Conservation (phyloP, 2,113 vertebrate genomes). For the Eurystomus gularis region DNA sequence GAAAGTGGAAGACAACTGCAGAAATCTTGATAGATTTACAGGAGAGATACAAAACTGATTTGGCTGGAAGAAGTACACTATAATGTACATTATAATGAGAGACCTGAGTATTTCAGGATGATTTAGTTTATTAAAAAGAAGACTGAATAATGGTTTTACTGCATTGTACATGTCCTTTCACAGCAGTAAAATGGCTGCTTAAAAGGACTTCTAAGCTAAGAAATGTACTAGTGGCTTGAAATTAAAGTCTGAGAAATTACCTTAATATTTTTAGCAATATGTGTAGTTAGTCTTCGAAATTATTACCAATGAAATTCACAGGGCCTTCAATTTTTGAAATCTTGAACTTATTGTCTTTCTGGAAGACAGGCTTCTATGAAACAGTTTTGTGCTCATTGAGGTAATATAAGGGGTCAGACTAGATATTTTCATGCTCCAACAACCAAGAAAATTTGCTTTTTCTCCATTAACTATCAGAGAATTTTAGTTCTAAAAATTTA, state of each 20-base stretch:
- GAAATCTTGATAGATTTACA: neutral
- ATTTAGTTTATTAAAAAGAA: neutral
- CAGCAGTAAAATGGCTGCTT: neutral
- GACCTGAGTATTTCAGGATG: neutral
- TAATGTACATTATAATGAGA: neutral
- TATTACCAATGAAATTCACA: neutral
- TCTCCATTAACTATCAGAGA: neutral
- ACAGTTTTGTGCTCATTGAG: rapidly evolving
- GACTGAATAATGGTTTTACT: neutral
- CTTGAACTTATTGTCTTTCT: neutral
- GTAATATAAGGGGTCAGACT: neutral
- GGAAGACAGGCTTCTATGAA: neutral
- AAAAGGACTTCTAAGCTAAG: neutral
- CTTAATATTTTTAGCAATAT: neutral
- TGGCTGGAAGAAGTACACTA: neutral
- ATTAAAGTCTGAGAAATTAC: neutral
- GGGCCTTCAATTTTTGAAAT: neutral
- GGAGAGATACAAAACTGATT: neutral
- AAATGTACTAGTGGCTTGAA: neutral
- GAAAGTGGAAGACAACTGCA: neutral
- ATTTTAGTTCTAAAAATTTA: neutral
- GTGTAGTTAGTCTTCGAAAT: neutral
- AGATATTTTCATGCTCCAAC: neutral
- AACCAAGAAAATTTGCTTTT: neutral
- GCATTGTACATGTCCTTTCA: neutral